Conservation (phyloP, 2,888 invertebrate species). For the Agrochola circellaris region DNA sequence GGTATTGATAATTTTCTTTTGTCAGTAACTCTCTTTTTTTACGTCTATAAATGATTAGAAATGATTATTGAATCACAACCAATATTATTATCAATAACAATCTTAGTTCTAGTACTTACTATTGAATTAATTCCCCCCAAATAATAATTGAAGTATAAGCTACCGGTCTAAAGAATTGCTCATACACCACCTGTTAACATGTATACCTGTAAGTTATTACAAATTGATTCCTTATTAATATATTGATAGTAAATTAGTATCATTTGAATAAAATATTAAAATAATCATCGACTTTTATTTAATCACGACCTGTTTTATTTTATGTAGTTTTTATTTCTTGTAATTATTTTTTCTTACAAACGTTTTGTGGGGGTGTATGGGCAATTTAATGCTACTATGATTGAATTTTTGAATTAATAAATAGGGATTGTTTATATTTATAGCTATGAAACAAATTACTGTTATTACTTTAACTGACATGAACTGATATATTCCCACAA, state of each 20-base stretch:
- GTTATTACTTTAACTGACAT: conserved; percentile 66
- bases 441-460: conserved; percentile 59
- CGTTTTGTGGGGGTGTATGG: conserved; percentile 91
- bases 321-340: conserved; percentile 82
- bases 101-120: conserved; percentile 29
- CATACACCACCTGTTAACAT: conserved; percentile 88
- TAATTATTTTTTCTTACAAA: conserved; percentile 79
- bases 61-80: conserved; percentile 1
- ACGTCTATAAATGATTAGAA: neutral
- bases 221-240: conserved; percentile 73
- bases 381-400: conserved; percentile 78
- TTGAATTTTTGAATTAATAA: conserved; percentile 62
- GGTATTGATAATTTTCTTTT: conserved; percentile 37
- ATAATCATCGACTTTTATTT: conserved; percentile 88
- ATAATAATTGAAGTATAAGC: conserved; percentile 55
- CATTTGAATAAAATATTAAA: conserved; percentile 86
- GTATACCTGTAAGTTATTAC: conserved; percentile 78
- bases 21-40: conserved; percentile 18
- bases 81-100: conserved; percentile 41
- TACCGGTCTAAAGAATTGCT: conserved; percentile 83
- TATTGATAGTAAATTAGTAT: conserved; percentile 83
- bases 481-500: conserved; percentile 90
- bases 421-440: conserved; percentile 58
- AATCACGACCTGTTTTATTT: conserved; percentile 82
- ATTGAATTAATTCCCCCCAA: conserved; percentile 33